Evolutionary conservation across 1,140 invertebrate genomes (phyloP).

Genomic region (Papilio polytes): DNA sequence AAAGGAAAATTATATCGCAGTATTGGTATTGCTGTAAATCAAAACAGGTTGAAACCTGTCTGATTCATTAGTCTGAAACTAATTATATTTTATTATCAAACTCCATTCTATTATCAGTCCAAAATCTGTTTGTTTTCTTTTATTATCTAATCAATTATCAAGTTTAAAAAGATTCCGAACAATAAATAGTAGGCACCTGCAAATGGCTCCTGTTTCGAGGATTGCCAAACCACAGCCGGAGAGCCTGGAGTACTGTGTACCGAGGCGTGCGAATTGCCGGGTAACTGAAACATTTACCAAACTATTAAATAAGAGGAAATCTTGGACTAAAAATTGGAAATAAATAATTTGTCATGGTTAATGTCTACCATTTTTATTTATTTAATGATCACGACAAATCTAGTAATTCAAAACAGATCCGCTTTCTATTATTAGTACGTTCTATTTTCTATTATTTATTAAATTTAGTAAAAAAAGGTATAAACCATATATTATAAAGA

Average conservation of each 20-base stretch:
- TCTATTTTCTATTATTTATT: too few relatives aligned
- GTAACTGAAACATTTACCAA: slow-evolving; percentile 59
- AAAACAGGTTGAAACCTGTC: background rate
- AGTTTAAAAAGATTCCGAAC: background rate
- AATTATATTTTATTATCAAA: background rate
- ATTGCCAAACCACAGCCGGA: slow-evolving; percentile 86
- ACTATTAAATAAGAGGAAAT: background rate
- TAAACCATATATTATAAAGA: too few relatives aligned
- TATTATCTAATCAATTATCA: background rate
- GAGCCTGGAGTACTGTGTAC: slow-evolving; percentile 83
- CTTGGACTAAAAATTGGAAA: too few relatives aligned
- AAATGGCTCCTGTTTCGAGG: slow-evolving; percentile 86
- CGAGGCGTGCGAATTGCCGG: slow-evolving; percentile 76
- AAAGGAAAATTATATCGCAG: slow-evolving; percentile 14
- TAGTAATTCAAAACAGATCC: too few relatives aligned
- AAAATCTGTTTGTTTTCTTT: too few relatives aligned
- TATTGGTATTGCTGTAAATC: background rate
- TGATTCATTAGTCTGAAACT: background rate
- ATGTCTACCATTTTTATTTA: too few relatives aligned
- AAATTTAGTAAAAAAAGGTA: too few relatives aligned
- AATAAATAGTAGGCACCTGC: slow-evolving; percentile 56
- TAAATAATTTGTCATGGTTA: too few relatives aligned
- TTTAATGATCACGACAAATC: too few relatives aligned
- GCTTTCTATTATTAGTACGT: too few relatives aligned
- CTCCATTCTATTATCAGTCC: background rate